phyloP scores from a whole-genome alignment of 2,888 invertebrate genomes.

The Seira sanloemensis region DNA sequence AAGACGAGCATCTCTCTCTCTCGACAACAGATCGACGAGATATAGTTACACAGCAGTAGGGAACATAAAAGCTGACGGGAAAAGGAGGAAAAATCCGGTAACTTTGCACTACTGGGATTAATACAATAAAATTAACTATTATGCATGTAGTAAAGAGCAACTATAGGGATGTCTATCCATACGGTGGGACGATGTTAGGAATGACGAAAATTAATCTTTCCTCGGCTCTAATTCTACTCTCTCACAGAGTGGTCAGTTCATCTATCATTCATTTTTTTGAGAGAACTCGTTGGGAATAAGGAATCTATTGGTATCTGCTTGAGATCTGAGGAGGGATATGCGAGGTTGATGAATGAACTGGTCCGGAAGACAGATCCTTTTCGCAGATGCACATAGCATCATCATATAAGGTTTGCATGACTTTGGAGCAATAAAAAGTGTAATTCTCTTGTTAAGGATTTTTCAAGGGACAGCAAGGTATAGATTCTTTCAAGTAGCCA shows the following conservation, averaged over 20 bases:
- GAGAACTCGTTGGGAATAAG: conserved; percentile 39
- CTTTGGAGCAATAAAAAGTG: not conserved
- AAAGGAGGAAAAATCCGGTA: conserved; percentile 61
- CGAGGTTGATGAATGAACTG: conserved; percentile 24
- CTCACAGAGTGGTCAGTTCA: conserved; percentile 20
- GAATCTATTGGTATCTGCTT: conserved; percentile 34
- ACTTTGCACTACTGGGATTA: conserved; percentile 50
- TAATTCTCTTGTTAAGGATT: not conserved
- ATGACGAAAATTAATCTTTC: not conserved
- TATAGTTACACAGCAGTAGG: conserved; percentile 61
- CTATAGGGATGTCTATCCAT: too few species aligned
- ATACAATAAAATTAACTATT: not conserved
- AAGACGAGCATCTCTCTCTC: conserved; percentile 24
- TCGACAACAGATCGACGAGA: conserved; percentile 38
- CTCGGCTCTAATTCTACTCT: not conserved
- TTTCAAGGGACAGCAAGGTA: too few species aligned
- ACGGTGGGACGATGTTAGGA: too few species aligned
- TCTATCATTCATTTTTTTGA: conserved; percentile 39
- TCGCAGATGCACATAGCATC: not conserved
- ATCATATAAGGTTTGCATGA: not conserved
- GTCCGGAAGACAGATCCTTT: not conserved
- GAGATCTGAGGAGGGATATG: conserved; percentile 13
- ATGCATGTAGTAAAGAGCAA: conserved; percentile 17
- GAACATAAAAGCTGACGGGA: conserved; percentile 43
- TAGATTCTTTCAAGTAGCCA: too few species aligned